These are phyloP conservation scores for Chrysomela aeneicollis DNA, from an alignment of 2,888 invertebrate species.

Conservation along the genomic window DNA sequence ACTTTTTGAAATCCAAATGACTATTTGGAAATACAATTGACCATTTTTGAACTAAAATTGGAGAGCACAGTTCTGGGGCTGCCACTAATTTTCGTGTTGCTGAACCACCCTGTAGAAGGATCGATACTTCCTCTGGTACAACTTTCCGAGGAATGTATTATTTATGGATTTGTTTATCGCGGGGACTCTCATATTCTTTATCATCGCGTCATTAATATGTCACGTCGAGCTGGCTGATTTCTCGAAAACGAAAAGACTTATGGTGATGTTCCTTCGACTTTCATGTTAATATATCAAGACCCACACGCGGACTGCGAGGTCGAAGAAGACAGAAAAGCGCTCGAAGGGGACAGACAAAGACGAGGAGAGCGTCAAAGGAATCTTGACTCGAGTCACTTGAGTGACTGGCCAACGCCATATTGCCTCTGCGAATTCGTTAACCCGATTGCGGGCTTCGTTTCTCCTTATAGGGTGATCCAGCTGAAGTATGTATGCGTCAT, in stretches of 20 bases:
- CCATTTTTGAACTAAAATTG: too few species aligned
- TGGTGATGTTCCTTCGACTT: slow-evolving; percentile 59
- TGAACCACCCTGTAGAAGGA: slow-evolving; percentile 40
- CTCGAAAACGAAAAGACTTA: slow-evolving; percentile 59
- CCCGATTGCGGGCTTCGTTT: slow-evolving; percentile 32
- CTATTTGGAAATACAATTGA: too few species aligned
- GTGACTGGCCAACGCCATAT: slow-evolving; percentile 47
- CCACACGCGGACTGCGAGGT: slow-evolving; percentile 48
- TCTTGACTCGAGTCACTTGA: slow-evolving; percentile 29
- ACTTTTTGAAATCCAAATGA: too few species aligned
- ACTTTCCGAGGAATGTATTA: slow-evolving; percentile 53
- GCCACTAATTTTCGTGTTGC: too few species aligned
- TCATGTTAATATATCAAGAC: slow-evolving; percentile 58
- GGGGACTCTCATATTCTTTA: slow-evolving; percentile 59
- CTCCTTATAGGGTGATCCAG: not conserved
- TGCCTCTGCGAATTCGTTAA: slow-evolving; percentile 51
- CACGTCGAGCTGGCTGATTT: slow-evolving; percentile 57
- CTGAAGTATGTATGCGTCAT: too few species aligned
- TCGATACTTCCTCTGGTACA: slow-evolving; percentile 40
- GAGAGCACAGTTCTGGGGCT: too few species aligned
- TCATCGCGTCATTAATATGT: slow-evolving; percentile 60
- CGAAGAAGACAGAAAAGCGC: slow-evolving; percentile 33
- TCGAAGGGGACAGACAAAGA: slow-evolving; percentile 45
- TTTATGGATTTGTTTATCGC: slow-evolving; percentile 61
- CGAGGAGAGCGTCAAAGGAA: slow-evolving; percentile 45